phyloP scores from a whole-genome alignment of 2,888 invertebrate species.

The Watsonalla cultraria region DNA sequence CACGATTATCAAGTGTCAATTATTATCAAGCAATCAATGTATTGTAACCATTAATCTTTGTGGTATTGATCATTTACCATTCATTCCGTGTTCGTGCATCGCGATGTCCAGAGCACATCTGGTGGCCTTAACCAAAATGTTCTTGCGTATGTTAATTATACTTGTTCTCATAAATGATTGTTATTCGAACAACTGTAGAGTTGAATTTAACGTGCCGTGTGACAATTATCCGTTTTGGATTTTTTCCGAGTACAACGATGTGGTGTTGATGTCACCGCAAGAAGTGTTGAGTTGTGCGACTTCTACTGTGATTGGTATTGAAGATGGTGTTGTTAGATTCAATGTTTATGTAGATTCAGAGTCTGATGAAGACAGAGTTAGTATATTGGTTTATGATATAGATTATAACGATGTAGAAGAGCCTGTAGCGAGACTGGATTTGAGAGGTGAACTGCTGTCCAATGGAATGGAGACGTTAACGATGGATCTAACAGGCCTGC shows the following conservation, averaged over 20 bases:
- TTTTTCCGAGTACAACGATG: not conserved
- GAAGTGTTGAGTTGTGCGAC: constrained; percentile 14
- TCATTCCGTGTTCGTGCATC: not conserved
- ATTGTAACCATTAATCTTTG: not conserved
- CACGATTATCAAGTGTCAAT: not conserved
- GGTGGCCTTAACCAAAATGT: not conserved
- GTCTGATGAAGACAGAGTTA: not conserved
- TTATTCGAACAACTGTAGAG: not conserved
- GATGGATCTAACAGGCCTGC: not conserved
- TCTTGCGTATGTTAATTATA: not conserved
- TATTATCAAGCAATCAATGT: not conserved
- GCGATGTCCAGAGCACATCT: not conserved
- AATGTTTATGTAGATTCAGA: not conserved
- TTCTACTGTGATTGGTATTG: constrained; percentile 1
- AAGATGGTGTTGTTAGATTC: not conserved
- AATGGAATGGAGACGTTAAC: not conserved
- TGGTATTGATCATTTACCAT: not conserved
- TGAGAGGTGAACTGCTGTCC: not conserved
- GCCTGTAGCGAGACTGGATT: not conserved
- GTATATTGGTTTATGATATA: not conserved
- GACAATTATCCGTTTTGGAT: not conserved
- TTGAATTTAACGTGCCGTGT: not conserved
- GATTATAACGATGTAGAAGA: not conserved
- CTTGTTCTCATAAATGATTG: not conserved
- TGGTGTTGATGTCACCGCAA: constrained; percentile 4